Evolutionary conservation across 2,888 invertebrate genomes (phyloP).

Genomic region (Hetaerina titia): DNA sequence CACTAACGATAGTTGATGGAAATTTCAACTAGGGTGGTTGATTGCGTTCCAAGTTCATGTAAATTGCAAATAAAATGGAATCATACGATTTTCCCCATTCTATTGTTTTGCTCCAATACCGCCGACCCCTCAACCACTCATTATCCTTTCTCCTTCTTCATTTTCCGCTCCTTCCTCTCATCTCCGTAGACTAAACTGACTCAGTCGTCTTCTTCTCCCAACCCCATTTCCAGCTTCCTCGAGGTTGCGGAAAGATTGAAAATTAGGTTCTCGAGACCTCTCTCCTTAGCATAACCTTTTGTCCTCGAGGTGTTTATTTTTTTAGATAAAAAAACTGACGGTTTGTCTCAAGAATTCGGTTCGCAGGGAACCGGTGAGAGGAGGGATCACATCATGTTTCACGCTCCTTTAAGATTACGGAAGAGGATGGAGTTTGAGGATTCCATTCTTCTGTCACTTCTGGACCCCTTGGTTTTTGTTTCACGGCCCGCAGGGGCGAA

Average conservation of each 20-base stretch:
- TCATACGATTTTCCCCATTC: no score
- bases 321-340: not conserved
- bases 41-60: no score
- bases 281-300: conserved; percentile 4
- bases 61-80: no score
- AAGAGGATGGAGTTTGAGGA: not conserved
- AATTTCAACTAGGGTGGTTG: no score
- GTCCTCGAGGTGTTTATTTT: not conserved
- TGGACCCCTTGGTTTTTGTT: not conserved
- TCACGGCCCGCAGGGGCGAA: not conserved
- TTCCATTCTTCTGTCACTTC: not conserved
- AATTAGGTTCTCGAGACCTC: not conserved
- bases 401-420: conserved; percentile 8
- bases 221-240: conserved; percentile 10
- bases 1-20: no score
- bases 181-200: no score
- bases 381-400: not conserved
- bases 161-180: no score
- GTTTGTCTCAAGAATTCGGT: conserved; percentile 9
- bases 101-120: no score
- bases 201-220: not conserved
- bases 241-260: not conserved
- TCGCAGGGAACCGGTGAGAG: not conserved
- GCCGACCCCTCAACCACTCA: not conserved
- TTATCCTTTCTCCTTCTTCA: not conserved